These are phyloP conservation scores for Augochlorella aurata DNA, from an alignment of 2,888 invertebrate species.

Conservation along the genomic window DNA sequence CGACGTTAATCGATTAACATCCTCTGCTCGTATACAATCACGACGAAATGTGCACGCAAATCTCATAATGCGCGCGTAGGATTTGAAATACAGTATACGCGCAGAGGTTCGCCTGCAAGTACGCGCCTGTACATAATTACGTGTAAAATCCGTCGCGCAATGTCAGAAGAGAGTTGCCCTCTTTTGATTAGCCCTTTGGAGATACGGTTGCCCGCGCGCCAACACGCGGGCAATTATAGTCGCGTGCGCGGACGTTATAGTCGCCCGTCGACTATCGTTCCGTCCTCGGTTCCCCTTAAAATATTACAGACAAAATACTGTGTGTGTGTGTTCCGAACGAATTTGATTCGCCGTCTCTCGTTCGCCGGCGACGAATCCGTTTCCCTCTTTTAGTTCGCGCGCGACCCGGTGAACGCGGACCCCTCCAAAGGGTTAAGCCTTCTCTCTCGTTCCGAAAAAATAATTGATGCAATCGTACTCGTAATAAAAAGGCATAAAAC, in stretches of 20 bases:
- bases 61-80: constrained; percentile 38
- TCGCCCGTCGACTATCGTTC: background rate
- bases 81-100: constrained; percentile 55
- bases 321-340: background rate
- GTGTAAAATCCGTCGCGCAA: constrained; percentile 56
- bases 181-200: constrained; percentile 45
- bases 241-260: too few species aligned
- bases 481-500: constrained; percentile 37
- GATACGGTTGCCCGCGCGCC: constrained; percentile 6
- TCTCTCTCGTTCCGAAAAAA: constrained; percentile 24
- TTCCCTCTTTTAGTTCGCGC: background rate
- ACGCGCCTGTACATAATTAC: constrained; percentile 58
- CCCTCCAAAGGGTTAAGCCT: constrained; percentile 40
- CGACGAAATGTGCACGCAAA: constrained; percentile 29
- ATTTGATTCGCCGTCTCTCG: background rate
- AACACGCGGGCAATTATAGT: too few species aligned
- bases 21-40: constrained; percentile 50
- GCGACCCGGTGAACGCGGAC: background rate
- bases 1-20: constrained; percentile 48
- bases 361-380: background rate
- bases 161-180: constrained; percentile 55
- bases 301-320: constrained; percentile 31
- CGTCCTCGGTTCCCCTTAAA: background rate
- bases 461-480: constrained; percentile 45
- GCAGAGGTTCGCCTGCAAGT: constrained; percentile 42